Conservation (phyloP, 92 coral and sea anemone genomes). For the Blastomussa wellsi region DNA sequence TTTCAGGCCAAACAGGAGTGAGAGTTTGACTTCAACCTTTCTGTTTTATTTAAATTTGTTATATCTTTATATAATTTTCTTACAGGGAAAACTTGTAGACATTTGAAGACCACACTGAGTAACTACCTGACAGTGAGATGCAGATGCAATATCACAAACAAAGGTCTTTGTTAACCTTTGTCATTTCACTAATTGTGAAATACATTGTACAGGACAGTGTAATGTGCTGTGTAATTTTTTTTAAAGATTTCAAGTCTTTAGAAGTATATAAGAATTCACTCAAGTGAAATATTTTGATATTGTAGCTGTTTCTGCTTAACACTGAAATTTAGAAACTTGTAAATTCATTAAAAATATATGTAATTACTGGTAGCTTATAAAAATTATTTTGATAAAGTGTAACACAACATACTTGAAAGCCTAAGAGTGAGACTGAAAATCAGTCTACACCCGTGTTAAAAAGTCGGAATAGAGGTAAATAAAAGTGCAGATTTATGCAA, state of each 20-base stretch:
- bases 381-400: neutral
- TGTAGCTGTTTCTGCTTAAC: neutral
- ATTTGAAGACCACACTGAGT: conserved; percentile 6
- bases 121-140: neutral
- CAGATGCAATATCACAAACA: too few species aligned
- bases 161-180: neutral
- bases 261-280: neutral
- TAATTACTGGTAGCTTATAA: neutral
- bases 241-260: neutral
- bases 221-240: neutral
- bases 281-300: neutral
- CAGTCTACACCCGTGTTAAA: neutral
- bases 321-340: neutral
- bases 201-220: neutral
- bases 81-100: conserved; percentile 44
- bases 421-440: neutral
- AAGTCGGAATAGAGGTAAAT: neutral
- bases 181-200: neutral
- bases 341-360: neutral
- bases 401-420: neutral
- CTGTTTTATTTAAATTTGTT: neutral
- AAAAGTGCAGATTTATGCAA: neutral
- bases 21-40: too few species aligned
- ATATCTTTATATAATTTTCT: neutral
- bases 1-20: too few species aligned